phyloP scores from a whole-genome alignment of 2,888 invertebrate genomes.

The Plutella xylostella region DNA sequence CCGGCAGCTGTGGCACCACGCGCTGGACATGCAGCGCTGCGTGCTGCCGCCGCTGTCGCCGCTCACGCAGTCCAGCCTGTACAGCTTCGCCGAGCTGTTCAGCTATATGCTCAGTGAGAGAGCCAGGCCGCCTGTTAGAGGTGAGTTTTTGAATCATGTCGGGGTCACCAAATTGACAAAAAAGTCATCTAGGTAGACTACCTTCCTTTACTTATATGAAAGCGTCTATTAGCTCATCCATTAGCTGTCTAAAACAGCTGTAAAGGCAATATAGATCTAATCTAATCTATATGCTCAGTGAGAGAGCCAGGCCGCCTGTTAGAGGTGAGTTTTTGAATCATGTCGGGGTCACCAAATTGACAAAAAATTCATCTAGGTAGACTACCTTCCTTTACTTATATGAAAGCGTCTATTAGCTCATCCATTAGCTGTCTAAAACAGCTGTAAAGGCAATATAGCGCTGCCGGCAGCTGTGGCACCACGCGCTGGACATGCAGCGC shows the following conservation, averaged over 20 bases:
- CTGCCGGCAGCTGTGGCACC: constrained; percentile 96
- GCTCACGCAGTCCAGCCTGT: constrained; percentile 93
- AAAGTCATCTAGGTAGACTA: no score
- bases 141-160: constrained; percentile 22
- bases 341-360: not conserved
- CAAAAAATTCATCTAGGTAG: no score
- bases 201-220: not conserved
- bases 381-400: not conserved
- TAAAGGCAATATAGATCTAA: no score
- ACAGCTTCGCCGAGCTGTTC: constrained; percentile 95
- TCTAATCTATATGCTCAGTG: constrained; percentile 95
- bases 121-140: constrained; percentile 75
- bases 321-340: constrained; percentile 46
- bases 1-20: constrained; percentile 96
- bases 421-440: no score
- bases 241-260: no score
- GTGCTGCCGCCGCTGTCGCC: constrained; percentile 93
- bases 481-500: constrained; percentile 97
- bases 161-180: no score
- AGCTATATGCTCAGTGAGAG: constrained; percentile 94
- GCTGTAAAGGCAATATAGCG: no score
- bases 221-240: not conserved
- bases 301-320: constrained; percentile 77
- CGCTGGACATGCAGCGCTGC: constrained; percentile 94
- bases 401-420: not conserved